Percentiles rank a stretch among this genome's conserved stretches.
Evolutionary conservation across 2,113 vertebrate species (phyloP).

Genomic region (Megaleporinus macrocephalus): DNA sequence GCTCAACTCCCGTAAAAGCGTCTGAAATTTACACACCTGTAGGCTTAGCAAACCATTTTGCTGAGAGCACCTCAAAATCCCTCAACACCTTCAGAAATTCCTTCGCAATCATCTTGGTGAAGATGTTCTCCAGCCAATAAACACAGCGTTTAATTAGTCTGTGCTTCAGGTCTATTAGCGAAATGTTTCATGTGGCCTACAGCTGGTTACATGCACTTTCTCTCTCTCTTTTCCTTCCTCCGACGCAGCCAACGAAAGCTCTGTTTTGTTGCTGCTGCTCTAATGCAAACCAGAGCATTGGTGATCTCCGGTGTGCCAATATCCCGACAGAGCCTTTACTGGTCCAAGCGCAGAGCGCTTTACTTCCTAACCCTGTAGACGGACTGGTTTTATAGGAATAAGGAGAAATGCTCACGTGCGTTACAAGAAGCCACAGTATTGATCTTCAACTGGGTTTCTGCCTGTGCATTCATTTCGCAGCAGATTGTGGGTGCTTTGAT

Average conservation of each 20-base stretch:
- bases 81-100: slow-evolving; percentile 27
- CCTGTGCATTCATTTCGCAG: slow-evolving; percentile 49
- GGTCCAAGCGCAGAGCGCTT: slow-evolving; percentile 59
- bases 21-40: background rate
- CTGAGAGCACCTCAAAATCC: background rate
- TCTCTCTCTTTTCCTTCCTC: slow-evolving; percentile 58
- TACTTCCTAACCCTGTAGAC: slow-evolving; percentile 24
- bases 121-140: slow-evolving; percentile 66
- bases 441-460: slow-evolving; percentile 41
- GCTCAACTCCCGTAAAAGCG: background rate
- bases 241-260: slow-evolving; percentile 61
- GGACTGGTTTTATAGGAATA: slow-evolving; percentile 39
- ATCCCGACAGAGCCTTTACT: slow-evolving; percentile 43
- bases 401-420: slow-evolving; percentile 50
- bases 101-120: slow-evolving; percentile 60
- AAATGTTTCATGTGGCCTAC: slow-evolving; percentile 73
- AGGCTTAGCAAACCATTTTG: slow-evolving; percentile 11
- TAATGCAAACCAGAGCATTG: slow-evolving; percentile 81
- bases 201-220: slow-evolving; percentile 66
- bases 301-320: slow-evolving; percentile 62
- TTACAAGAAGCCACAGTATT: slow-evolving; percentile 55
- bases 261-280: slow-evolving; percentile 69
- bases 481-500: slow-evolving; percentile 71
- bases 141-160: slow-evolving; percentile 69
- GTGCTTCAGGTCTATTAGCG: slow-evolving; percentile 69